These are phyloP conservation scores for Iselma pallidipennis DNA, from an alignment of 2,888 invertebrate species.

Conservation along the genomic window DNA sequence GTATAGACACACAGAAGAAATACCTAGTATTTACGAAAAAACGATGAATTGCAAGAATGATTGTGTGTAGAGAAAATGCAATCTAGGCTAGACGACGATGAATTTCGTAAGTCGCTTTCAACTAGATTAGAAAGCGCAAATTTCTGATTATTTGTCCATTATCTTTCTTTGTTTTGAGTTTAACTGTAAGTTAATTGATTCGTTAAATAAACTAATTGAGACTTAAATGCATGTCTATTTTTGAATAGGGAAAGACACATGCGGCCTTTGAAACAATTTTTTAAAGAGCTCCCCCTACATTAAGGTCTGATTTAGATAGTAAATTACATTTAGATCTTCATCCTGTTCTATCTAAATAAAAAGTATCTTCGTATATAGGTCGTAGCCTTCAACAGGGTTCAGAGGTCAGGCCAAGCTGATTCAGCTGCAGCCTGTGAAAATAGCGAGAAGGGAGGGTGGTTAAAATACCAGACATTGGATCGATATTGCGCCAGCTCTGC, in stretches of 20 bases:
- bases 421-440: conserved; percentile 38
- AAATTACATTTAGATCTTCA: no score
- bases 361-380: conserved; percentile 52
- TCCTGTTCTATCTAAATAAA: neutral
- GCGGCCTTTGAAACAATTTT: no score
- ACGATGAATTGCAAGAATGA: neutral
- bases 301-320: no score
- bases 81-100: neutral
- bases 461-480: conserved; percentile 17
- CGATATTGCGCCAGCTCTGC: conserved; percentile 23
- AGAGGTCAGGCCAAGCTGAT: conserved; percentile 59
- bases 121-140: conserved; percentile 3
- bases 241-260: no score
- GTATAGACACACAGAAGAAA: no score
- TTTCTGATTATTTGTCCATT: neutral
- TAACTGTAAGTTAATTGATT: neutral
- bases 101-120: conserved; percentile 1
- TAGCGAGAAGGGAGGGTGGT: conserved; percentile 23
- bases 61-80: neutral
- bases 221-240: no score
- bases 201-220: neutral
- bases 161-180: neutral
- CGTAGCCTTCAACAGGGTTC: conserved; percentile 61
- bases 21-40: neutral
- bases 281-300: no score